Conservation (phyloP, 2,797 vertebrate genomes). For the Ambastaia sidthimunki region DNA sequence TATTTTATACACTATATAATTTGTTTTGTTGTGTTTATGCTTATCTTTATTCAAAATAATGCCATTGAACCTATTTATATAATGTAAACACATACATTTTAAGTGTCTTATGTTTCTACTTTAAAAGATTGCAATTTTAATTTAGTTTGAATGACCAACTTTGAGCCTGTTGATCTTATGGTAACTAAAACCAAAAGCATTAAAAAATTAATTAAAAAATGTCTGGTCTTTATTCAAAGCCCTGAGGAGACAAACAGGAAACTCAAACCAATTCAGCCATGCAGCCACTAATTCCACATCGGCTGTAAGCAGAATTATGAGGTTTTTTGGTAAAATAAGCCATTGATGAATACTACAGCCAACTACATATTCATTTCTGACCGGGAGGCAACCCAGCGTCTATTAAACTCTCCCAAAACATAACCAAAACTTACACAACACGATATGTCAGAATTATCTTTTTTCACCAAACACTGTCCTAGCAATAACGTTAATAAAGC, state of each 20-base stretch:
- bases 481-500: background rate
- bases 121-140: too few relatives aligned
- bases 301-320: background rate
- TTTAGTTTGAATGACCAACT: too few relatives aligned
- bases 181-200: background rate
- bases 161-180: slow-evolving; percentile 1
- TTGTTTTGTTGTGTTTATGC: too few relatives aligned
- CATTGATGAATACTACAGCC: background rate
- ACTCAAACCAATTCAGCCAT: background rate
- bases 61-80: too few relatives aligned
- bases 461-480: background rate
- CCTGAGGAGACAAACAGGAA: slow-evolving; percentile 1
- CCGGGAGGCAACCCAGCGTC: background rate
- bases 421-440: background rate
- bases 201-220: slow-evolving; percentile 24
- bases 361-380: background rate
- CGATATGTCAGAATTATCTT: background rate
- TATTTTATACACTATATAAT: too few relatives aligned
- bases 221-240: background rate
- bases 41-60: too few relatives aligned
- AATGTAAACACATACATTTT: too few relatives aligned
- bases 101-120: too few relatives aligned
- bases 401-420: background rate
- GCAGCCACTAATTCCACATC: background rate
- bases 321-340: background rate